Base-by-base conservation (phyloP, 30 jellyfish, hydroid and myxozoan genomes). In the Turritopsis rubra region DNA sequence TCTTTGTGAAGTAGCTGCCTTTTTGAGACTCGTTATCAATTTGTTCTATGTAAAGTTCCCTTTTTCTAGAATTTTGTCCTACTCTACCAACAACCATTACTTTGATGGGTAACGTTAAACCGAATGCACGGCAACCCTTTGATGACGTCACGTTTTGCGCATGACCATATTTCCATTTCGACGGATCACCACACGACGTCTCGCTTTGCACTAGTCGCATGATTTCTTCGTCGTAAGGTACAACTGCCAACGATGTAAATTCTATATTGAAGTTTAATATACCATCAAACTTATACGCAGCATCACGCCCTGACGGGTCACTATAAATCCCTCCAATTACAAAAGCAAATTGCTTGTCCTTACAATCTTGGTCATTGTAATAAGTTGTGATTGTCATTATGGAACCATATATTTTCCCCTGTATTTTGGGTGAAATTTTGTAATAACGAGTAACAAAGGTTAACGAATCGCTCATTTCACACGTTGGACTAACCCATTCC, bases 71-170 rank as follows among this genome's bases (percentile, higher is more conserved):
- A 28, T 70, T 16, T 24, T 18, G 29, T 18, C n/a, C 53, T 0
- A 41, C 87, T 20, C 87, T 41, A 16, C 54, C 79, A 5, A 30
- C 22, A 29, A 27, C 79, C 27, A 13, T 31, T 25, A 26, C 28
- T 20, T 21, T 65, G 52, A 22, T 65, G 18, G 98, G 98, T 18
- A 92, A 86, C 41, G 21, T 75, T 26, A 87, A 76, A 66, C 96
- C 85, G 23, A 92, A 85, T 25, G 28, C 79, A 26, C 89, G 68
- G 66, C 98, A 92, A 23, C 98, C 98, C 1, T 79, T 72, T 3
- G 98, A 84, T 5, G 65, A 30, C 31, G 92, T 87, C 22, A 92
- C 95, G 82, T 92, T 90, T 79, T 92, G 98, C 29, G 85, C 92
- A 24, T 0, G 70, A 53, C 93, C 98, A 73, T 79, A 60, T 25